phyloP scores from a whole-genome alignment of 30 jellyfish, hydroid and myxozoan genomes.

The Nemopilema nomurai region DNA sequence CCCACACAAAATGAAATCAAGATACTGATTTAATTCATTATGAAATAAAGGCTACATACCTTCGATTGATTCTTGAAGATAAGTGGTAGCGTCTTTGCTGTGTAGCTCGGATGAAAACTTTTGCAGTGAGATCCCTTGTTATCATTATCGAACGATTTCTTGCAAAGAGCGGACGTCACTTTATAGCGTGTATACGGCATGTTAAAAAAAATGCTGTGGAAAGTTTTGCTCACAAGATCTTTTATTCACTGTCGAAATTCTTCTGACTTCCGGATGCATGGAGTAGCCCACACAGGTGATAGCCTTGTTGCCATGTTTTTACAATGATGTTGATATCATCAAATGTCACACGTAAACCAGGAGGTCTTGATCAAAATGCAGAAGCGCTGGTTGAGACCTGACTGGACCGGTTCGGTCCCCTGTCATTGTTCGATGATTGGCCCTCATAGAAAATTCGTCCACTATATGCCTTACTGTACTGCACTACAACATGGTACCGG shows the following conservation, averaged over 20 bases:
- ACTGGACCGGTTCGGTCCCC: neutral
- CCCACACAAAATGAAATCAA: too few relatives aligned
- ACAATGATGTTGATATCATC: neutral
- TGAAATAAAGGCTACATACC: too few relatives aligned
- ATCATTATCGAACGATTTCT: conserved; percentile 53
- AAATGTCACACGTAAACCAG: neutral
- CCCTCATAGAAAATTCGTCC: neutral
- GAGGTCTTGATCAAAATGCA: neutral
- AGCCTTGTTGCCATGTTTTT: neutral
- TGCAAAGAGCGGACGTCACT: conserved; percentile 67
- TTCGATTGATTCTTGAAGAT: too few relatives aligned
- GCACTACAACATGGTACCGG: neutral
- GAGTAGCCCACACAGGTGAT: neutral
- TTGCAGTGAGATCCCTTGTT: conserved; percentile 60
- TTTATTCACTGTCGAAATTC: neutral
- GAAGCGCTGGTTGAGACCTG: neutral
- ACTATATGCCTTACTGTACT: neutral
- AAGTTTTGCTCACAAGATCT: neutral
- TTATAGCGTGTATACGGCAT: conserved; percentile 23
- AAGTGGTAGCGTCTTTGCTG: too few relatives aligned
- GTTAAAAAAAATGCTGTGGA: neutral
- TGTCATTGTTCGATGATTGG: neutral
- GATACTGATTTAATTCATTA: too few relatives aligned
- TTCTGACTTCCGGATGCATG: neutral
- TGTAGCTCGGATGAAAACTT: conserved; percentile 61